Percentiles rank a stretch among this genome's conserved stretches.
Conservation (phyloP, 2,888 invertebrate genomes). For the Acleris cristana region DNA sequence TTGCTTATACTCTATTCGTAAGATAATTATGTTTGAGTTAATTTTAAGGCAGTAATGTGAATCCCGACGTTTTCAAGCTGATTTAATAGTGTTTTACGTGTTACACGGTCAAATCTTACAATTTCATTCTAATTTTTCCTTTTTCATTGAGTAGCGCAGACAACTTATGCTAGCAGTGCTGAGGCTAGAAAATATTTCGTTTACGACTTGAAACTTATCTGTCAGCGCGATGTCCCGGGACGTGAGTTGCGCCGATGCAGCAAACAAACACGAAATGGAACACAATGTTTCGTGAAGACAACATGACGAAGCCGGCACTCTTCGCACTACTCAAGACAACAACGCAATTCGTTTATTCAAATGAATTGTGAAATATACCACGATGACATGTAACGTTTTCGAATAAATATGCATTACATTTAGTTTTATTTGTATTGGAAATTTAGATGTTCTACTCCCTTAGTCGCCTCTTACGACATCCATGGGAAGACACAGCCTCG, state of each 20-base stretch:
- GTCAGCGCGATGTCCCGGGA: neutral
- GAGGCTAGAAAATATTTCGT: slow-evolving; percentile 55
- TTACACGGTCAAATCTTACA: slow-evolving; percentile 31
- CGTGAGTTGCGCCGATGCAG: neutral
- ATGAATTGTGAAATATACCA: slow-evolving; percentile 36
- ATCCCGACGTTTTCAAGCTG: no score
- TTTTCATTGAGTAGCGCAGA: no score
- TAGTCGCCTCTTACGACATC: no score
- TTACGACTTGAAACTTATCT: slow-evolving; percentile 42
- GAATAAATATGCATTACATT: slow-evolving; percentile 33
- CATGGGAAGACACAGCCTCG: no score
- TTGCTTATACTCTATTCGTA: no score
- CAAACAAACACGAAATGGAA: slow-evolving; percentile 1
- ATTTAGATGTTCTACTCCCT: no score
- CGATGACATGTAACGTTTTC: slow-evolving; percentile 36
- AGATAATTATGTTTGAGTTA: no score
- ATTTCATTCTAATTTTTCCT: slow-evolving; percentile 55
- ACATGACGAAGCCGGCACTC: slow-evolving; percentile 12
- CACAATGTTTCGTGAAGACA: slow-evolving; percentile 4
- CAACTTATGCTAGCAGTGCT: no score
- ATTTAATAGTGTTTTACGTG: no score
- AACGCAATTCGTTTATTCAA: neutral
- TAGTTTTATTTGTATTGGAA: slow-evolving; percentile 36
- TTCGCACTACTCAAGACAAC: neutral
- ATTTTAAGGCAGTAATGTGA: no score